Base-by-base conservation (phyloP, 1,140 invertebrate genomes). In the Hylaeus anthracinus region DNA sequence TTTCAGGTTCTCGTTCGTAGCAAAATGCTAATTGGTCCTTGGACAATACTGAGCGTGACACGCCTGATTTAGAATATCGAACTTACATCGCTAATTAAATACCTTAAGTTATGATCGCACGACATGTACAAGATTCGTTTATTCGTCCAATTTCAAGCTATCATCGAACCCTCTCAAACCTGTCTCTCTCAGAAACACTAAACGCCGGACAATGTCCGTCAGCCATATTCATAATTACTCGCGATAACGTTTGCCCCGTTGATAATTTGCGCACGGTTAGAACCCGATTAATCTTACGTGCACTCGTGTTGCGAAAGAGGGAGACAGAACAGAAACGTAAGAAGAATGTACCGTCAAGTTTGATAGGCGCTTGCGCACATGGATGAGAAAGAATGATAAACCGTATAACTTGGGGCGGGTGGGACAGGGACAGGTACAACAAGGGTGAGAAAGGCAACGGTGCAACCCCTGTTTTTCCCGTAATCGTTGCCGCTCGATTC, bases 401-500 rank as follows among this genome's bases (percentile, higher is more conserved):
- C 15, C 43, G 48, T 37, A 53, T 39, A n/a, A 48, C 15, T 15
- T 39, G 37, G 43, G 8, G 10, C 37, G 1, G 5, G 63, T 9
- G 0, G 39, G 14, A 76, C 60, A 72, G 69, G 70, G 77, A 70
- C 56, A 79, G 76, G 3, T 4, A 37, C 5, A 3, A 4, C 0
- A 41, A 39, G 71, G 72, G 78, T 51, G 53, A 60, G 72, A 60
- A 74, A 74, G 78, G 72, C 72, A 61, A 26, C 79, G 72, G 63
- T 67, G 71, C 71, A 82, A 74, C 84, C 85, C 84, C 71, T 73
- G 73, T 84, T 76, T 60, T 80, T 72, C 72, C 61, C 72, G 82
- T 82, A 90, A 92, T 91, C 90, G 89, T 91, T 90, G 91, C 85
- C 74, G 81, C 71, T 72, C 89, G 91, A 91, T 87, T 88, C 86